Evolutionary conservation across 1,140 invertebrate species (phyloP), one percentile per base, ranked within the genome.

Genomic region (Vollenhovia emeryi): DNA sequence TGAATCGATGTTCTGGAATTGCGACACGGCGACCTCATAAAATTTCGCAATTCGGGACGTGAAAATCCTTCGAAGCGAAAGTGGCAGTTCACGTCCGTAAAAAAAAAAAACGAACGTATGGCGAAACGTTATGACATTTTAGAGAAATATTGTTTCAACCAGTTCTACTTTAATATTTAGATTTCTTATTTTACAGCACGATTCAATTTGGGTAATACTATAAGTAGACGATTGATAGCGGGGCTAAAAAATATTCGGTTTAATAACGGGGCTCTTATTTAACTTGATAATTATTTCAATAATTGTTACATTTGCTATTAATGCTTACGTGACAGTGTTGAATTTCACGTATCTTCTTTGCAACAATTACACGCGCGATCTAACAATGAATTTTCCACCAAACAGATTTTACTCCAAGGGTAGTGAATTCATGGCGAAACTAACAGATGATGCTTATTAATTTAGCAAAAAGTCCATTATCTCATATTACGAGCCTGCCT

Each of bases 41-140:
- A 79, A 79, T 68, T 24, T 66, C 21, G 60, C 27, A 64, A 79
- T 68, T 21, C n/a, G 43, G 15, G 5, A 68, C 9, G 74, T 76
- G 40, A 48, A 68, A 68, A 78, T 64, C 27, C 5, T 68, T n/a
- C 45, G 45, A 64, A 36, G 30, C n/a, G 13, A 57, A n/a, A 21
- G 21, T 15, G 7, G 57, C 9, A 33, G 40, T 75, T 73, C 4
- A 50, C 30, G n/a, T 60, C 40, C n/a, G 18, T 48, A 48, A 78
- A 48, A 15, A 43, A 48, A 78, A 48, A 15, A 43, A 11, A 75
- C n/a, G 15, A 13, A 43, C 15, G 3, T 24, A 11, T 11, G 33
- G 8, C 27, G 11, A 21, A 64, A 64, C n/a, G 27, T 57, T 27
- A 33, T 18, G 11, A 73, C 11, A 73, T 52, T 55, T 15, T 21